Conservation (phyloP, 2,797 vertebrate genomes). For the Rhinella marina region DNA sequence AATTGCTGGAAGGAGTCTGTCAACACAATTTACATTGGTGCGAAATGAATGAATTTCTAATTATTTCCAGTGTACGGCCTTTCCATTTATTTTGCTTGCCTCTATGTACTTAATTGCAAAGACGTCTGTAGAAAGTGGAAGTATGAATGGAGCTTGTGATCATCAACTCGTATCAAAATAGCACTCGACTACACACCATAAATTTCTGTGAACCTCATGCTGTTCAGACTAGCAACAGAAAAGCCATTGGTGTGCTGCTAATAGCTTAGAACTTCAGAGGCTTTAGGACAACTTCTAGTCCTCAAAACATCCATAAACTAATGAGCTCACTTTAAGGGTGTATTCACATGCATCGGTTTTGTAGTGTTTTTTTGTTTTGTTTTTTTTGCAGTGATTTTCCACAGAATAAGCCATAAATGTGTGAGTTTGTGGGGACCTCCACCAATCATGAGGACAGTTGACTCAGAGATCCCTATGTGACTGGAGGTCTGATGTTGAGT, state of each 20-base stretch:
- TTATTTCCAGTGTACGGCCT: background rate
- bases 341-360: background rate
- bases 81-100: background rate
- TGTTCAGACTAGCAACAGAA: background rate
- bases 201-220: background rate
- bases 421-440: no score
- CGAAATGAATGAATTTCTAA: background rate
- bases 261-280: background rate
- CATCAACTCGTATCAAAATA: background rate
- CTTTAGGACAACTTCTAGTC: no score
- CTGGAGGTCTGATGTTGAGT: no score
- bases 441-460: no score
- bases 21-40: slow-evolving; percentile 5
- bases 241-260: background rate
- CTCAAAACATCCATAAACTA: no score
- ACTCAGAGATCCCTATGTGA: no score
- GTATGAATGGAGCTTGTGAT: background rate
- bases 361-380: no score
- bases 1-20: slow-evolving; percentile 28
- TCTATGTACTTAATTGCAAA: background rate
- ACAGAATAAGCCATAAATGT: no score
- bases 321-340: background rate
- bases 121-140: background rate
- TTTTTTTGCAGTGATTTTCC: background rate
- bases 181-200: background rate